Evolutionary conservation across 2,113 vertebrate genomes (phyloP).

Genomic region (Osmerus eperlanus): DNA sequence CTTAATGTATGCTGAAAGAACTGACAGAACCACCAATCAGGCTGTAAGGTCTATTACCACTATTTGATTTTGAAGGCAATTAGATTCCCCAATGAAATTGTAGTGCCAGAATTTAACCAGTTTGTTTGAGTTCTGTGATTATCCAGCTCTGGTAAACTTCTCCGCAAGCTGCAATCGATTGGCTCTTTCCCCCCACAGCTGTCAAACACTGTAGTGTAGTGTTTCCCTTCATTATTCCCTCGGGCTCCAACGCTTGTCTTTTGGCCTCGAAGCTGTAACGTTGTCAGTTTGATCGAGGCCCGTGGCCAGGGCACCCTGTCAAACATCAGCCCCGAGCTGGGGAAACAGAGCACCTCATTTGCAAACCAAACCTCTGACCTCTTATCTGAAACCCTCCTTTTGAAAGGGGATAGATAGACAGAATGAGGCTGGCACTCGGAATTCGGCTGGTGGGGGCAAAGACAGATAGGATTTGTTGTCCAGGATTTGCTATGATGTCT

Average conservation of each 20-base stretch:
- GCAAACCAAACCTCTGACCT: conserved; percentile 48
- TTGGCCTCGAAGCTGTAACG: conserved; percentile 9
- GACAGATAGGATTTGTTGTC: conserved; percentile 17
- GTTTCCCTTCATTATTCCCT: background rate
- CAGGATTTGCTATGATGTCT: conserved; percentile 45
- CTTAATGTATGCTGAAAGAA: conserved; percentile 16
- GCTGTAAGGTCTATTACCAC: conserved; percentile 28
- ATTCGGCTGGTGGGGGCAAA: conserved; percentile 22
- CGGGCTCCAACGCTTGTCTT: background rate
- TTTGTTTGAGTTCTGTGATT: conserved; percentile 17
- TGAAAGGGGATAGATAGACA: conserved; percentile 15
- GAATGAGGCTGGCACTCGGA: conserved; percentile 47
- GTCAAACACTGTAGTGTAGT: background rate
- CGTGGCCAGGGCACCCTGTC: too few species aligned
- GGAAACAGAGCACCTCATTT: conserved; percentile 28
- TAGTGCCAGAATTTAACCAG: conserved; percentile 31
- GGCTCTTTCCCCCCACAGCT: background rate
- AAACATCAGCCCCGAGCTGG: background rate
- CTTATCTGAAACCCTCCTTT: conserved; percentile 1
- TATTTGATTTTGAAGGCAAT: conserved; percentile 14
- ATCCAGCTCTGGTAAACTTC: conserved; percentile 4
- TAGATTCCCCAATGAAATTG: conserved; percentile 28
- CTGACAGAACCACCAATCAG: background rate
- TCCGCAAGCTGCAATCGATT: background rate
- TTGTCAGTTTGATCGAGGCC: too few species aligned